Base-by-base conservation (phyloP, 2,888 invertebrate species). In the Neuroscelio doddi region DNA sequence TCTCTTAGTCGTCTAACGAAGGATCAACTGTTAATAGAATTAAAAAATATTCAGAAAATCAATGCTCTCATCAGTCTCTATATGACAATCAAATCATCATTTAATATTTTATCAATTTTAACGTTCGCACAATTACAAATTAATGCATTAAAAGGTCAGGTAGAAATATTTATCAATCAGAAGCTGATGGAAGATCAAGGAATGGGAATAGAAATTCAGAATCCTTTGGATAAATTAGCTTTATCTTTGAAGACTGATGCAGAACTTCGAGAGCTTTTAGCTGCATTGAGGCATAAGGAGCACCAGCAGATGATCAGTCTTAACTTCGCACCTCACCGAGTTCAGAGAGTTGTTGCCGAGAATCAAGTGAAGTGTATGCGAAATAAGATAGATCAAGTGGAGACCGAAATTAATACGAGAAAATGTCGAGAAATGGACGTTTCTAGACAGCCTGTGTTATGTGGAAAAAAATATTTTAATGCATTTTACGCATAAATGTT, bases 61-160 rank as follows among this genome's bases (percentile, higher is more conserved):
- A 81, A 78, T 53, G 75, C 77, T 0, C 52, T 84, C 16, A 79
- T 84, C 24, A 78, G 79, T 44, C 68, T 83, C 10, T 82, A 83
- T 39, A 77, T 82, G 74, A 79, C 79, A 1, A 55, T 77, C 26
- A 73, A 72, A 52, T 75, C 76, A 0, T 78, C 80, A 1, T 38
- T 70, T 0, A 79, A 73, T 14, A 55, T 82, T 1, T 65, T 84
- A 1, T 81, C 84, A 2, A 47, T 81, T 1, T 64, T 84, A 7
- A 84, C 84, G 1, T 61, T 74, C 12, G 51, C 79, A 1, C 84
- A 84, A 45, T 56, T 84, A 2, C 84, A 84, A 30, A 72, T 80
- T 8, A 84, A 83, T 63, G 12, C 76, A 0, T 44, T 84, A 3
- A 83, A 81, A 44, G 72, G 76, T 0, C 74, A 73, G 1, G 73